Base-by-base conservation (phyloP, 1,140 invertebrate genomes). In the Drosophila willistoni region DNA sequence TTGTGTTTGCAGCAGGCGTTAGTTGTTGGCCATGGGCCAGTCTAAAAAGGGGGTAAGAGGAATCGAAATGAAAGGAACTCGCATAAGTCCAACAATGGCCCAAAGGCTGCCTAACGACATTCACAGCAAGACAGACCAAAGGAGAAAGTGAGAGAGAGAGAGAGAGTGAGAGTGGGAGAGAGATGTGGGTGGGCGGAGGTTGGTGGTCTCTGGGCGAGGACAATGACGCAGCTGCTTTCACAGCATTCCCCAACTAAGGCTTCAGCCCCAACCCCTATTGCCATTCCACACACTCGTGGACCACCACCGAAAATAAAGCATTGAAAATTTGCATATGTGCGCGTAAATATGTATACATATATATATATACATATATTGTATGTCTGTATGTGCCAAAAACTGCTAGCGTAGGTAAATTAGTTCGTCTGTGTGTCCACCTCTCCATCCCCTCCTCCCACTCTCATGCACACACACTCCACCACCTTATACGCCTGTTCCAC, bases 371-470 rank as follows among this genome's bases (percentile, higher is more conserved):
- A 34, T 47, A 60, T 69, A 25, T 39, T 68, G 62, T 57, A 44
- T 57, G 60, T 75, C 47, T 72, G 68, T 69, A 65, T 75, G 80
- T 63, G 64, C 73, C 71, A 70, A 81, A 86, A 87, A 86, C 72
- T 86, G 82, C 82, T 86, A 79, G 83, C 79, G 82, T 86, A 86
- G 82, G 82, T 86, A 86, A 86, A 86, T 86, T 86, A 86, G 82
- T 86, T 82, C 73, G 39, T 71, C 59, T 62, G 64, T 41, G 71
- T 64, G 57, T 61, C 59, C 61, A 44, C 41, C 25, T 39, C 44
- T 7, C n/a, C 42, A 17, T 44, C 25, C 25, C 25, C 25, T 22
- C 22, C 22, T 4, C 22, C 42, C 42, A 44, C 14, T 9, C 44
- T 14, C 44, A 47, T 14, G 9, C 7, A 47, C 44, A 47, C 44